Base-by-base conservation (phyloP, 2,888 invertebrate genomes). In the Nephrotoma appendiculata region DNA sequence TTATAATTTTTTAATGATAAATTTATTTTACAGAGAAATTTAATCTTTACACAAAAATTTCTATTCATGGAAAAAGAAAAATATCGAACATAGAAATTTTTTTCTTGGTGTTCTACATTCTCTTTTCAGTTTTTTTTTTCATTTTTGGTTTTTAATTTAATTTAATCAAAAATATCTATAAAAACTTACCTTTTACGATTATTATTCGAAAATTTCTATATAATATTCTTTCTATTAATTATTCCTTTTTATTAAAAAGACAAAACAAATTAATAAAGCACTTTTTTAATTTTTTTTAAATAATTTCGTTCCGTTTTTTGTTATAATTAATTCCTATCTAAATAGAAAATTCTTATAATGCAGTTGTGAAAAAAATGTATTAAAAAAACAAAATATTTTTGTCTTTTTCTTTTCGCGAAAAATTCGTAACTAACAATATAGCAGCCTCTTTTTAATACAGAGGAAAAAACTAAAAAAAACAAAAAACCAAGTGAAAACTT, bases 341-440 rank as follows among this genome's bases (percentile, higher is more conserved):
- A 52, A 85, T 85, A 44, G 85, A 85, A 85, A 85, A 85, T 84
- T 85, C 85, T 85, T 85, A 71, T 71, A 85, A 85, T 85, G 85
- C 85, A 85, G 85, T 85, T 85, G 85, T 44, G 19, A 84, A 85
- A 85, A 83, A 85, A 85, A 85, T 85, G 44, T 85, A 44, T 42
- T 84, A 42, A 42, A 43, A 71, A 71, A 71, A 43, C 84, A 85
- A 85, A 85, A 85, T 44, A 19, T 44, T 44, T 85, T 44, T 85
- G 19, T 43, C 85, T 85, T 43, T 43, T 44, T 85, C 85, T 85
- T 31, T 85, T 19, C 43, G 84, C 84, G 84, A 84, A 84, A 42
- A 41, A 84, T 19, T 44, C 85, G 85, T 44, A 85, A 85, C 85
- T 44, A 84, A 42, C 42, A 12, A 84, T 43, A 84, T 84, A 43